A percentile compares a stretch with the other conserved stretches of the same genome.
Conservation (phyloP, 2,113 vertebrate genomes). For the Sebastes schlegelii region DNA sequence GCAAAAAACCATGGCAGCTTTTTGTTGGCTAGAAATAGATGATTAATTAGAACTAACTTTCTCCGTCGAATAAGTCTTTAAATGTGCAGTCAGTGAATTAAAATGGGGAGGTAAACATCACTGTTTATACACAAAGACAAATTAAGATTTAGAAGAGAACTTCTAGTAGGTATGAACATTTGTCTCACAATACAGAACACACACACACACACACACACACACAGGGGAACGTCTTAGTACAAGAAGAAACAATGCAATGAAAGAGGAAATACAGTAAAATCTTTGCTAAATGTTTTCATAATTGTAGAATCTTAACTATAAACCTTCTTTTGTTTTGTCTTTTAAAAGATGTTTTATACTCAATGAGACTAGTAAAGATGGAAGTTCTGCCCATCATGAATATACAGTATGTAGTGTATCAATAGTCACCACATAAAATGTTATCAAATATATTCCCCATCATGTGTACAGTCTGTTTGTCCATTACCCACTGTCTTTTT, state of each 20-base stretch:
- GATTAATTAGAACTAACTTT: conserved; percentile 15
- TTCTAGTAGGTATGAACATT: not conserved
- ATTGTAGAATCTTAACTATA: not conserved
- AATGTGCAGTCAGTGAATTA: not conserved
- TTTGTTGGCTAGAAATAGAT: conserved; percentile 4
- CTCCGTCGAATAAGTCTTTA: not conserved
- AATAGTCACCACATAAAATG: not conserved
- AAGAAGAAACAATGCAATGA: not conserved
- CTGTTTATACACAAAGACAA: not conserved
- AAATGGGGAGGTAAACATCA: not conserved
- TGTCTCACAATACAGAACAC: not conserved
- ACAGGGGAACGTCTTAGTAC: not conserved
- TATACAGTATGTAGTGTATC: not conserved
- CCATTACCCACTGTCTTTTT: not conserved
- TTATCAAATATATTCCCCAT: not conserved
- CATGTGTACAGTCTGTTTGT: not conserved
- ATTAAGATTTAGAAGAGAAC: not conserved
- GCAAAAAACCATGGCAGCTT: not conserved
- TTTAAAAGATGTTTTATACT: not conserved
- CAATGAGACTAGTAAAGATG: not conserved
- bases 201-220: not conserved
- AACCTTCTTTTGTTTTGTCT: not conserved
- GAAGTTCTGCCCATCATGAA: not conserved
- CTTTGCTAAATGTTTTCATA: not conserved
- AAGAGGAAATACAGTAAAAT: not conserved